phyloP scores from a whole-genome alignment of 2,888 invertebrate species.

The Pammene fasciana region DNA sequence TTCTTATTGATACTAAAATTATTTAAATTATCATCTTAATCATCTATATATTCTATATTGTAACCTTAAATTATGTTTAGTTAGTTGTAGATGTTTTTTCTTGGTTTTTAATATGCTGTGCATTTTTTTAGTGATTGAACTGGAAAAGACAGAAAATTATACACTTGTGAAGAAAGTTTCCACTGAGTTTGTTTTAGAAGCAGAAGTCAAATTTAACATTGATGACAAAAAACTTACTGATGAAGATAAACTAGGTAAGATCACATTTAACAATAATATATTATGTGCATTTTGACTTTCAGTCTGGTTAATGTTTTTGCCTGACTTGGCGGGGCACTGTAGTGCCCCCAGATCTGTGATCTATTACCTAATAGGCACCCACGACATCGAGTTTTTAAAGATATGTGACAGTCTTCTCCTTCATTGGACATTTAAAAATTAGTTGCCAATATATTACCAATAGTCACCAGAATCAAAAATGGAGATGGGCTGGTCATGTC shows the following conservation, averaged over 20 bases:
- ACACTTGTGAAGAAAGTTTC: conserved; percentile 22
- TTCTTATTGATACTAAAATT: no score
- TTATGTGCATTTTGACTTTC: background rate
- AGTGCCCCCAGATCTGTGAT: no score
- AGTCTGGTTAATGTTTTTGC: background rate
- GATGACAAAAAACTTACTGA: conserved; percentile 1
- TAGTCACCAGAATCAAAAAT: no score
- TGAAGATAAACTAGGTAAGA: conserved; percentile 23
- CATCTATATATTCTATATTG: background rate
- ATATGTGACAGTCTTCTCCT: no score
- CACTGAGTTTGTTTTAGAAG: conserved; percentile 21
- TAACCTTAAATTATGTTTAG: background rate
- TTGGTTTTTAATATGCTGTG: background rate
- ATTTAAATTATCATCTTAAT: no score
- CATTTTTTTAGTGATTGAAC: conserved; percentile 28
- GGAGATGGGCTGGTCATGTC: no score
- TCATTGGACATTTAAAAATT: no score
- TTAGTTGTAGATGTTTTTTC: no score
- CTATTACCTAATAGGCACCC: no score
- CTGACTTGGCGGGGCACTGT: no score
- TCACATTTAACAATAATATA: background rate
- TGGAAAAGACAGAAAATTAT: conserved; percentile 9
- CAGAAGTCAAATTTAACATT: conserved; percentile 27
- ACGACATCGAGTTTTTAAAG: no score
- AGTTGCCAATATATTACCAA: no score